Base-by-base conservation (phyloP, 2,888 invertebrate species). In the Crioceris asparagi region DNA sequence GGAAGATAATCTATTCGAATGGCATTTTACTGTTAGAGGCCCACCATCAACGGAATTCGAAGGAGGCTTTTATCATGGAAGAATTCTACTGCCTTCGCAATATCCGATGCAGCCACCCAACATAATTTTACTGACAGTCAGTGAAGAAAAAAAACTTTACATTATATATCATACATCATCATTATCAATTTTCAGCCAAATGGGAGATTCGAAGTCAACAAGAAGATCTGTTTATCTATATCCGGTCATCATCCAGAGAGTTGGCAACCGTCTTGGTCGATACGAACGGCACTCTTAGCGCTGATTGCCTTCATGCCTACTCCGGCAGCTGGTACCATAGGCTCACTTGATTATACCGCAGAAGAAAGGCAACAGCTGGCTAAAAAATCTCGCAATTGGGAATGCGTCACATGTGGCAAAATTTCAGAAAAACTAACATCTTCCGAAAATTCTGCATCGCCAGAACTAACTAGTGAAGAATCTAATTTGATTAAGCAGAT, bases 81-180 rank as follows among this genome's bases (percentile, higher is more conserved):
- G 92, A 51, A 92, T 94, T 59, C 67, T 91, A 40, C 68, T 94
- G 46, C 94, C 94, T 0, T 79, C 88, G 36, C 91, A 94, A 52
- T 94, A 94, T 66, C 94, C 94, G 1, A 92, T 96, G 92, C 92
- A 93, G 66, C 94, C 94, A 35, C 94, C 94, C 4, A 88, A 88
- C 61, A 90, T 94, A 48, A 90, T 93, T 54, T 67, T 96, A 32
- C 63, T 94, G 34, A 94, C 93, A 16, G 86, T 86, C 65, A 62
- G 69, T 58, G 17, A 15, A 12, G 15, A 29, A 5, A 10, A 18
- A 8, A n/a, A n/a, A n/a, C n/a, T n/a, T n/a, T n/a, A n/a, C n/a
- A n/a, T n/a, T n/a, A n/a, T n/a, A n/a, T n/a, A n/a, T n/a, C n/a
- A 21, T 10, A 21, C 21, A 10, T 18, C 15, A 16, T 30, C 12